Evolutionary conservation across 1,140 invertebrate genomes (phyloP).

Genomic region (Idris sp.): DNA sequence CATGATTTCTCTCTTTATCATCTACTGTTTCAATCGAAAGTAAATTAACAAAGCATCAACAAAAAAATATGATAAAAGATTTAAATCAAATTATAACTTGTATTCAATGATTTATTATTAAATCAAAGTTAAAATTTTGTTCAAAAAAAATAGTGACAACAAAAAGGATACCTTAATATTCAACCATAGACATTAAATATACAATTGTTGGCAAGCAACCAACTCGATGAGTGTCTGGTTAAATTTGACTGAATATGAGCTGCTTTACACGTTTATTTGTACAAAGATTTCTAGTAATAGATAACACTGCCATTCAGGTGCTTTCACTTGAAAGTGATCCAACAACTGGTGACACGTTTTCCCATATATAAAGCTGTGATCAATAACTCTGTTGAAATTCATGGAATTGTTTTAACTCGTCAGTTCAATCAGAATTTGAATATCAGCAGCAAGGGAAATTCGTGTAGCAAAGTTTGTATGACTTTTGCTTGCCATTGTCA

Average conservation of each 20-base stretch:
- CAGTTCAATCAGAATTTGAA: too few species aligned
- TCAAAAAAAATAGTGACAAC: too few species aligned
- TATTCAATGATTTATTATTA: too few species aligned
- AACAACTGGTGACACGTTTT: slow-evolving; percentile 25
- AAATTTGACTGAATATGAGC: slow-evolving; percentile 59
- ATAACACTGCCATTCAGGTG: slow-evolving; percentile 25
- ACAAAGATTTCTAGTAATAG: slow-evolving; percentile 23
- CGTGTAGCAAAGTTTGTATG: slow-evolving; percentile 7
- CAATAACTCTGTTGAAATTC: slow-evolving; percentile 33
- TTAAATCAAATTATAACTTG: too few species aligned
- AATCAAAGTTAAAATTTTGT: too few species aligned
- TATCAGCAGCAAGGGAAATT: too few species aligned
- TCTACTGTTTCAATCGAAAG: too few species aligned
- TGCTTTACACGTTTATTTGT: slow-evolving; percentile 50
- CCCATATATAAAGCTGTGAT: slow-evolving; percentile 4
- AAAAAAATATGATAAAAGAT: too few species aligned
- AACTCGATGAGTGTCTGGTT: slow-evolving; percentile 40
- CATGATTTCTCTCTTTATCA: too few species aligned
- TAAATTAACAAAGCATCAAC: too few species aligned
- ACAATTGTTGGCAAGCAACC: slow-evolving; percentile 26
- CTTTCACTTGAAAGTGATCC: slow-evolving; percentile 29
- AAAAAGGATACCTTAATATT: too few species aligned
- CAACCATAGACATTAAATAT: too few species aligned
- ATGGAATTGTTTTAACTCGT: slow-evolving; percentile 10
- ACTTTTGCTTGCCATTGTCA: slow-evolving; percentile 19